phyloP scores from a whole-genome alignment of 2,888 invertebrate species.

The Drosophila austrosaltans region DNA sequence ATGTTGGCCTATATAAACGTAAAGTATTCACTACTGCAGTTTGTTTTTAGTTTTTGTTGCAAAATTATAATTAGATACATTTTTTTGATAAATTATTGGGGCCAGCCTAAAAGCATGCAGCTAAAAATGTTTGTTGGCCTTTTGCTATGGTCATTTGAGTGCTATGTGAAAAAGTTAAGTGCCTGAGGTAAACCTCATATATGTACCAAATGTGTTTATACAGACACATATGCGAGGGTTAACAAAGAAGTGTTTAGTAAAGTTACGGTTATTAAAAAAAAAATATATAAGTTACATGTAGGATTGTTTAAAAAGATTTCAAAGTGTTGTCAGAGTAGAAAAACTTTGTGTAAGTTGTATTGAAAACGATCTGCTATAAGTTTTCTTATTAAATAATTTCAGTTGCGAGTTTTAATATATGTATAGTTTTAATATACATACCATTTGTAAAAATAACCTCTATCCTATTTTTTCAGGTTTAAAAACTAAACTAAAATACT shows the following conservation, averaged over 20 bases:
- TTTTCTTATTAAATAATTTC: too few relatives aligned
- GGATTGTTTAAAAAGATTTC: background rate
- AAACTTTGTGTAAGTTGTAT: too few relatives aligned
- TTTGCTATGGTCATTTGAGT: background rate
- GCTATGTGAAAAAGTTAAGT: background rate
- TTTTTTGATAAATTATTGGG: constrained; percentile 42
- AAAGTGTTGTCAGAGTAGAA: too few relatives aligned
- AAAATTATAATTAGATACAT: constrained; percentile 70
- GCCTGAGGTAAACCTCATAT: constrained; percentile 10
- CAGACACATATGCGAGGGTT: background rate
- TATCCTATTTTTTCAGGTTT: too few relatives aligned
- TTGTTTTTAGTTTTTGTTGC: constrained; percentile 45
- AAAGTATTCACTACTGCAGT: constrained; percentile 51
- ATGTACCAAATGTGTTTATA: background rate
- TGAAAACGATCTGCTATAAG: too few relatives aligned
- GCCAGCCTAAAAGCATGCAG: constrained; percentile 24
- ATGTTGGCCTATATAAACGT: constrained; percentile 20
- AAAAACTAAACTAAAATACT: too few relatives aligned
- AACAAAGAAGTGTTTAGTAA: too few relatives aligned
- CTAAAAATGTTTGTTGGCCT: background rate
- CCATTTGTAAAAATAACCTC: too few relatives aligned
- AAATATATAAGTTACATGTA: too few relatives aligned
- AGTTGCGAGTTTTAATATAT: too few relatives aligned
- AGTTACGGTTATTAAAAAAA: too few relatives aligned
- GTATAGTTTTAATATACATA: too few relatives aligned